Percentiles rank a stretch among this genome's conserved stretches.
Conservation (phyloP, 2,113 vertebrate species). For the Hippocampus zosterae region DNA sequence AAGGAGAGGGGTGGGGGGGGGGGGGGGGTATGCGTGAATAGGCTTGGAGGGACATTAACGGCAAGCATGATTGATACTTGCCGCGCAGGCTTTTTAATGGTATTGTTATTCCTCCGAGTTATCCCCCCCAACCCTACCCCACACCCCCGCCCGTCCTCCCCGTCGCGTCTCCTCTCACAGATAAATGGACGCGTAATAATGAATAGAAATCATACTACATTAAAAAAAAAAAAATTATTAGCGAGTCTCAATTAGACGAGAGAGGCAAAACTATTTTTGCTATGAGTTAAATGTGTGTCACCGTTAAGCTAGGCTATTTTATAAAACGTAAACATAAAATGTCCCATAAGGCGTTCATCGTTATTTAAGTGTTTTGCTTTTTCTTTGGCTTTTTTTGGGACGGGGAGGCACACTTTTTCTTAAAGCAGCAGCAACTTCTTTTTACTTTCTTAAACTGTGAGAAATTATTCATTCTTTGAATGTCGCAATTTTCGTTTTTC, state of each 20-base stretch:
- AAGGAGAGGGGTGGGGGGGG: slow-evolving; percentile 80
- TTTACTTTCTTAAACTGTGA: no score
- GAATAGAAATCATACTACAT: slow-evolving; percentile 72
- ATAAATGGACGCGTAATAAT: slow-evolving; percentile 72
- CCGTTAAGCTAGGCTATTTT: no score
- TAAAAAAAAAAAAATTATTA: no score
- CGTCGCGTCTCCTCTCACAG: slow-evolving; percentile 75
- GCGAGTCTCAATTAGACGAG: slow-evolving; percentile 45
- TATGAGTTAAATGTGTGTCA: no score
- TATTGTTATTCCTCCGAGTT: slow-evolving; percentile 91
- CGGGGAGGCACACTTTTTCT: no score
- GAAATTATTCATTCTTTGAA: no score
- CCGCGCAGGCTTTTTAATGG: slow-evolving; percentile 86
- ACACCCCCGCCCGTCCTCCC: slow-evolving; percentile 66
- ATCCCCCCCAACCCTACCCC: slow-evolving; percentile 43
- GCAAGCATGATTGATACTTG: slow-evolving; percentile 93
- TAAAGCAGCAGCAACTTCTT: no score
- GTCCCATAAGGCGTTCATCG: no score
- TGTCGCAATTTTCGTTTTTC: no score
- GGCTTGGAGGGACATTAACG: slow-evolving; percentile 91
- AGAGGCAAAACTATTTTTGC: not conserved
- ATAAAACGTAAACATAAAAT: no score
- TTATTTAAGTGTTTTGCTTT: no score
- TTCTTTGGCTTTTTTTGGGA: no score
- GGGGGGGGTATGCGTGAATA: slow-evolving; percentile 90